Evolutionary conservation across 2,797 vertebrate genomes (phyloP), one percentile per base, ranked within the genome.

Genomic region (Lutjanus campechanus): DNA sequence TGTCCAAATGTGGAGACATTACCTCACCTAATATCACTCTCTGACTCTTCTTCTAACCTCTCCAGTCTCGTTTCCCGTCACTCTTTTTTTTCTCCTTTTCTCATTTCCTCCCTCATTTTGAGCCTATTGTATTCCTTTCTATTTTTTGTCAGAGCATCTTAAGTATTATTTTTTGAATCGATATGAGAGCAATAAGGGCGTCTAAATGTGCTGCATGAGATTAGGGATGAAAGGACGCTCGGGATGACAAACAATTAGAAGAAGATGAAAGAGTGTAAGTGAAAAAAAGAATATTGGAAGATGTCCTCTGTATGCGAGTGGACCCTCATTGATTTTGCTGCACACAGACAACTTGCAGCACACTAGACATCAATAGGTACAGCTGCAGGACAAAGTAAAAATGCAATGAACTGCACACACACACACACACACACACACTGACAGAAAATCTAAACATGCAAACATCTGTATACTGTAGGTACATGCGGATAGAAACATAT

Each of bases 281-380:
- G 19, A 72, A 82, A 69, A 60, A 71, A 43, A 69, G 7, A 59
- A 13, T 49, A 56, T 17, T 50, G 49, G 54, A 77, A 44, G 46
- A 73, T 50, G 58, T 69, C 29, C 77, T 79, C 51, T 66, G 7
- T 36, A 59, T 63, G 64, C 0, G 0, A 80, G 49, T 11, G 67
- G 58, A 47, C 20, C 17, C 15, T 44, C 43, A 65, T 83, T 51
- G 41, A 92, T 85, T 81, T 58, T 36, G n/a, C 63, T 47, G 59
- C 81, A 66, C 66, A 47, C 20, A 76, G 66, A 67, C 3, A 17
- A 76, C 49, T 75, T 60, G 55, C 51, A 70, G 56, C 51, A 51
- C 40, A 41, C 16, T 2, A n/a, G 56, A 19, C 49, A 73, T 87
- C 75, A 60, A 80, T 73, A 73, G 11, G 29, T 67, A 72, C 55